Conservation (phyloP, 2,797 vertebrate genomes). For the Potorous gilbertii region DNA sequence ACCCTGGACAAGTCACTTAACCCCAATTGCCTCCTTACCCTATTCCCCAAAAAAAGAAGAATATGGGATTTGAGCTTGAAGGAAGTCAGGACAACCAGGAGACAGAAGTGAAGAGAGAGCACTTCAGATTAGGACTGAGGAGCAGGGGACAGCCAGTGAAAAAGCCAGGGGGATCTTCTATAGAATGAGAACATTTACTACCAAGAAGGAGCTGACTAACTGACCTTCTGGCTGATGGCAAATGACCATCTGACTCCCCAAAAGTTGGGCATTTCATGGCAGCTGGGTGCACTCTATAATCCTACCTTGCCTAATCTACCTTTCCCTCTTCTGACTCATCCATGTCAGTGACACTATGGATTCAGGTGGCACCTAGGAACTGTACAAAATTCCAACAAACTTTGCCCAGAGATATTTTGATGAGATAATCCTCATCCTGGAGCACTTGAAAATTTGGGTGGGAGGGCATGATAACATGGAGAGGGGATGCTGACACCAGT, state of each 20-base stretch:
- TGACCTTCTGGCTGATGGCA: background rate
- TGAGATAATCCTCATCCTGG: background rate
- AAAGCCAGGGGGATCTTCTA: background rate
- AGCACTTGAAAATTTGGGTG: background rate
- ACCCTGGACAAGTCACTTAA: background rate
- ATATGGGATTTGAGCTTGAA: background rate
- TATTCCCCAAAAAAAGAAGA: background rate
- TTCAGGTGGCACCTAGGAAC: background rate
- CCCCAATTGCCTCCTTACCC: background rate
- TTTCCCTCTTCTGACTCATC: background rate
- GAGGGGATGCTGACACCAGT: background rate
- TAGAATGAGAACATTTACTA: background rate
- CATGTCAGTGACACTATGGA: background rate
- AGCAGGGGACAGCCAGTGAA: background rate
- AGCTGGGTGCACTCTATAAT: background rate
- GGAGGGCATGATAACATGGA: background rate
- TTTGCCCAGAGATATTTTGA: background rate
- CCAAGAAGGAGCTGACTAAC: background rate
- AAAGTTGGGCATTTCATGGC: background rate
- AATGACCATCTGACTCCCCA: background rate
- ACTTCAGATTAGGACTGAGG: background rate
- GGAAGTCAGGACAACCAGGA: slow-evolving; percentile 21
- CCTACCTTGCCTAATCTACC: background rate
- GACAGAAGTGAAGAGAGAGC: slow-evolving; percentile 54
- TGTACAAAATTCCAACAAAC: background rate